Evolutionary conservation across 1,140 invertebrate species (phyloP).

Genomic region (Bombus consobrinus): DNA sequence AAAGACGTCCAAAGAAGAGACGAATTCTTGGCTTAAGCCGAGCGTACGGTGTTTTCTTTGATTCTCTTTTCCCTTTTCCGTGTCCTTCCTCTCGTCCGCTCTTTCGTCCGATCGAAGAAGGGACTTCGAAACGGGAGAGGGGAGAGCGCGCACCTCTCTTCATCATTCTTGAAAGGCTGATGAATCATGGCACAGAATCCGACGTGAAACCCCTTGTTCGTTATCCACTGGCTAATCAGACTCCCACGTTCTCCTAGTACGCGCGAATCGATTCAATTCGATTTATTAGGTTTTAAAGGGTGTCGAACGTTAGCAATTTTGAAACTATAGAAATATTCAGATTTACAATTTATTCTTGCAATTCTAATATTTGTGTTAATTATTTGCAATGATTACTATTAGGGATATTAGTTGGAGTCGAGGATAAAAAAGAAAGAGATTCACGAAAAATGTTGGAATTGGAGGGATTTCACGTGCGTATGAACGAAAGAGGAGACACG

Average conservation of each 20-base stretch:
- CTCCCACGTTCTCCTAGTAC: constrained; percentile 49
- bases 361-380: not conserved
- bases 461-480: not conserved
- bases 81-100: too few species aligned
- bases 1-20: constrained; percentile 26
- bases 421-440: not conserved
- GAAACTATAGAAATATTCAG: too few species aligned
- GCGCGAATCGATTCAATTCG: not conserved
- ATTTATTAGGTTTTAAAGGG: too few species aligned
- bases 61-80: constrained; percentile 36
- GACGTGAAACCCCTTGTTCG: constrained; percentile 62
- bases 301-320: not conserved
- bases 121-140: not conserved
- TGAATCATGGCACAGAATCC: constrained; percentile 65
- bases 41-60: constrained; percentile 58
- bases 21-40: constrained; percentile 29
- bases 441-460: not conserved
- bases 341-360: accelerated
- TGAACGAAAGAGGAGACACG: too few species aligned
- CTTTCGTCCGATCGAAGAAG: not conserved
- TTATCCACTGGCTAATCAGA: constrained; percentile 71
- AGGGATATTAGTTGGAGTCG: too few species aligned
- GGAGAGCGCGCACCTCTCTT: constrained; percentile 35
- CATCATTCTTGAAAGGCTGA: constrained; percentile 57
- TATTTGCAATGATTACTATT: not conserved